phyloP scores from a whole-genome alignment of 2,113 vertebrate species.

The Apistogramma diplotaenia region DNA sequence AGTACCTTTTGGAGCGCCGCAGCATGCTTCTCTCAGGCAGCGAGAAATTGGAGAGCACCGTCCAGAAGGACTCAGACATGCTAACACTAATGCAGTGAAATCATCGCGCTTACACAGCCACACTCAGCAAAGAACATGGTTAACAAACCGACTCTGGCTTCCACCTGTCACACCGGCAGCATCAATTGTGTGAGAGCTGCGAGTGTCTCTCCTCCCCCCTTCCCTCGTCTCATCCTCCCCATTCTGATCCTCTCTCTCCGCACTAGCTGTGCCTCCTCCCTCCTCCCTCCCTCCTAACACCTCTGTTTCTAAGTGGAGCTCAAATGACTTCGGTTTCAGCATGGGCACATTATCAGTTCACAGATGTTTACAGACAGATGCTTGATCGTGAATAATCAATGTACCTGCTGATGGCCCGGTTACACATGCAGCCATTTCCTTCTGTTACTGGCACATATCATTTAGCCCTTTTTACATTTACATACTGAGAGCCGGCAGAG shows the following conservation, averaged over 20 bases:
- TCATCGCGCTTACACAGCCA: conserved; percentile 69
- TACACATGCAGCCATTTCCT: no score
- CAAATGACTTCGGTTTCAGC: not conserved
- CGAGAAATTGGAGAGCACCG: conserved; percentile 89
- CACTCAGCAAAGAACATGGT: not conserved
- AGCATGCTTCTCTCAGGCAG: conserved; percentile 88
- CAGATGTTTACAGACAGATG: not conserved
- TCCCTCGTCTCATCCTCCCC: not conserved
- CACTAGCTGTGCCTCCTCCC: not conserved
- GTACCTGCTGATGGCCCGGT: no score
- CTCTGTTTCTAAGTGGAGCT: not conserved
- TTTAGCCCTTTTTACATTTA: no score
- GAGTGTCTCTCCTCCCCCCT: not conserved
- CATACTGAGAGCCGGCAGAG: no score
- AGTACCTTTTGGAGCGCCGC: conserved; percentile 87
- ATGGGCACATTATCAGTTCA: not conserved
- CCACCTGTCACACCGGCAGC: conserved; percentile 49
- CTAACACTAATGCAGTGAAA: conserved; percentile 60
- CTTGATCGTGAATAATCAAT: not conserved
- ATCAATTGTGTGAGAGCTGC: not conserved
- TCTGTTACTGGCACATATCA: no score
- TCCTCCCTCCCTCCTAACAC: not conserved
- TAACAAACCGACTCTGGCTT: conserved; percentile 1
- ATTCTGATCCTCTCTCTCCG: not conserved
- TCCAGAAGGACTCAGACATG: conserved; percentile 89